Percentiles rank a stretch among this genome's conserved stretches.
These are phyloP conservation scores for Cataglyphis altisquamis DNA, from an alignment of 2,888 invertebrate genomes.

Conservation along the genomic window DNA sequence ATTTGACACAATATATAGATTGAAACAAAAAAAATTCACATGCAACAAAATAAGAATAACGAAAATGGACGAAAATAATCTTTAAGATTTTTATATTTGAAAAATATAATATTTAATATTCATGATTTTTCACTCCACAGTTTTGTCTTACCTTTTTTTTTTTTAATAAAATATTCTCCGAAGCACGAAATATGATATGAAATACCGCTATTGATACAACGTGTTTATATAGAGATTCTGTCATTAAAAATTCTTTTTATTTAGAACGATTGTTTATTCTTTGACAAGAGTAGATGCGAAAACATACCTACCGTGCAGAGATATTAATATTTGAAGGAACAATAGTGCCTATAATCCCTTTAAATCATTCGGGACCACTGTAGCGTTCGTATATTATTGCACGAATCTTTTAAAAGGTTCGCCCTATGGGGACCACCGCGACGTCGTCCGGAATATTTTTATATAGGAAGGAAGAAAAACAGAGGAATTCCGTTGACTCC, in stretches of 20 bases:
- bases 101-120: background rate
- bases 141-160: background rate
- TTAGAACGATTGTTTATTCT: background rate
- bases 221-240: background rate
- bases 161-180: conserved; percentile 1
- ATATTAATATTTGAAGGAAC: conserved; percentile 65
- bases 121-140: background rate
- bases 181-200: background rate
- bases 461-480: conserved; percentile 48
- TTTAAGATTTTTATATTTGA: background rate
- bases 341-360: conserved; percentile 37
- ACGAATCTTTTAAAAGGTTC: conserved; percentile 70
- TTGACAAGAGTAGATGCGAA: background rate
- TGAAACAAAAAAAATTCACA: background rate
- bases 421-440: conserved; percentile 73
- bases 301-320: conserved; percentile 15
- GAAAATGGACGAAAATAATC: background rate
- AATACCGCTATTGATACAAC: background rate
- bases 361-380: conserved; percentile 75
- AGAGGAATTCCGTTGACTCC: conserved; percentile 40
- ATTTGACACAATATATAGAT: background rate
- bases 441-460: conserved; percentile 69
- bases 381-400: conserved; percentile 73
- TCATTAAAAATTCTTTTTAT: conserved; percentile 2
- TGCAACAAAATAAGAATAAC: background rate